phyloP scores from a whole-genome alignment of 1,140 invertebrate genomes.

The Drosophila lini region DNA sequence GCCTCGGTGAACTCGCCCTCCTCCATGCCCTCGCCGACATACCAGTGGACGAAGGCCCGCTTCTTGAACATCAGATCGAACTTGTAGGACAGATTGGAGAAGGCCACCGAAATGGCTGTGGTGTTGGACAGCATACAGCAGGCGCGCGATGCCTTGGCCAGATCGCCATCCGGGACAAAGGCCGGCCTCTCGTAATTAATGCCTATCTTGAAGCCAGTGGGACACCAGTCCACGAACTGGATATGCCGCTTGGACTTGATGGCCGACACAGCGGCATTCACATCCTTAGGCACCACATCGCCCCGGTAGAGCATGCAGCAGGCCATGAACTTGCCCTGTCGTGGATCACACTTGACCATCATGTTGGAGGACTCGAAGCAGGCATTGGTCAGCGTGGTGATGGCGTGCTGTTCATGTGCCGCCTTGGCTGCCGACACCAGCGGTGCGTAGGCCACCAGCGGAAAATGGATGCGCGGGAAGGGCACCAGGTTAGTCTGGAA shows the following conservation, averaged over 20 bases:
- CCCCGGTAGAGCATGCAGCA: conserved; percentile 91
- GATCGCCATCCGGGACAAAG: conserved; percentile 89
- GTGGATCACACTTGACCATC: conserved; percentile 92
- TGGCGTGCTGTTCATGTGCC: conserved; percentile 89
- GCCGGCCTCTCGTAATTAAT: conserved; percentile 89
- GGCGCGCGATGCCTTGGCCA: conserved; percentile 88
- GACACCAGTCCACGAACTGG: conserved; percentile 90
- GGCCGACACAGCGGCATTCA: conserved; percentile 92
- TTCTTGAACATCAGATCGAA: conserved; percentile 94
- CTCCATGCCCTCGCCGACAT: conserved; percentile 90
- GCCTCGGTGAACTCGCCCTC: conserved; percentile 91
- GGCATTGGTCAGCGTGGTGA: conserved; percentile 90
- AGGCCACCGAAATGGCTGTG: conserved; percentile 91
- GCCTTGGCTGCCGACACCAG: conserved; percentile 89
- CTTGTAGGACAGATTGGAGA: conserved; percentile 90
- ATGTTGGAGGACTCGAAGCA: conserved; percentile 93
- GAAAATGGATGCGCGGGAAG: conserved; percentile 91
- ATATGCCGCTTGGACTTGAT: conserved; percentile 91
- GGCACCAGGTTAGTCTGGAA: conserved; percentile 92
- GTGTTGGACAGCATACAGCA: conserved; percentile 93
- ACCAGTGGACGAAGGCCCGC: conserved; percentile 92
- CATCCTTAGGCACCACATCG: conserved; percentile 92
- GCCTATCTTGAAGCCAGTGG: conserved; percentile 90
- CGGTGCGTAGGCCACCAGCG: conserved; percentile 92
- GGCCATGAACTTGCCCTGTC: conserved; percentile 90